These are phyloP conservation scores for Neogale vison DNA, from an alignment of 2,113 vertebrate genomes.

Conservation along the genomic window DNA sequence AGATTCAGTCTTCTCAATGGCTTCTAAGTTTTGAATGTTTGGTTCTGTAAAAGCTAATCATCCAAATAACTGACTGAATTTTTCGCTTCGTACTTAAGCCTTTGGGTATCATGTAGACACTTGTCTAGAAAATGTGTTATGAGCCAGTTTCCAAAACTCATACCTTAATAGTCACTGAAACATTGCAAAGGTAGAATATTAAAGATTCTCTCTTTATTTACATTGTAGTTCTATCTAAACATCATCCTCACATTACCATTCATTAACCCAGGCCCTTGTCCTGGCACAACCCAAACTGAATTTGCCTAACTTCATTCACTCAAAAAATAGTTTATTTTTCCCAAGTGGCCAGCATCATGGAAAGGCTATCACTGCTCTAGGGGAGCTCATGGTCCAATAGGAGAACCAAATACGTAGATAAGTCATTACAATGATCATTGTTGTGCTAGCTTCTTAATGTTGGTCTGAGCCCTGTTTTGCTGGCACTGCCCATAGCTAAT, in stretches of 20 bases:
- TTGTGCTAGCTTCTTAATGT: not conserved
- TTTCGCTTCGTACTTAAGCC: slow-evolving; percentile 3
- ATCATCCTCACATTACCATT: not conserved
- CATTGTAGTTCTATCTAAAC: not conserved
- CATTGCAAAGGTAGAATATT: not conserved
- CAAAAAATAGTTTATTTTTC: slow-evolving; percentile 14
- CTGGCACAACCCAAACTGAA: not conserved
- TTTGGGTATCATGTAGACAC: not conserved
- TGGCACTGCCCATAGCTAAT: not conserved
- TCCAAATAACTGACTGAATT: not conserved
- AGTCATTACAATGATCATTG: not conserved
- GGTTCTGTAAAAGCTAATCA: not conserved
- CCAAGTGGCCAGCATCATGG: not conserved
- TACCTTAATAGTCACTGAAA: not conserved
- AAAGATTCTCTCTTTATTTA: not conserved
- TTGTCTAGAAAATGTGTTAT: not conserved
- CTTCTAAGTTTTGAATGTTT: not conserved
- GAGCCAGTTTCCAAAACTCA: not conserved
- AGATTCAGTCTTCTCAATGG: not conserved
- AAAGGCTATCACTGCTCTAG: not conserved
- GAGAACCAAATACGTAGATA: not conserved
- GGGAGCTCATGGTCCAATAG: not conserved
- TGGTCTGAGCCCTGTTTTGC: not conserved
- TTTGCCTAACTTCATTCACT: not conserved
- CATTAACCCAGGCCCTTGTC: not conserved